Conservation (phyloP, 2,888 invertebrate species). For the Oxycera nigricornis region DNA sequence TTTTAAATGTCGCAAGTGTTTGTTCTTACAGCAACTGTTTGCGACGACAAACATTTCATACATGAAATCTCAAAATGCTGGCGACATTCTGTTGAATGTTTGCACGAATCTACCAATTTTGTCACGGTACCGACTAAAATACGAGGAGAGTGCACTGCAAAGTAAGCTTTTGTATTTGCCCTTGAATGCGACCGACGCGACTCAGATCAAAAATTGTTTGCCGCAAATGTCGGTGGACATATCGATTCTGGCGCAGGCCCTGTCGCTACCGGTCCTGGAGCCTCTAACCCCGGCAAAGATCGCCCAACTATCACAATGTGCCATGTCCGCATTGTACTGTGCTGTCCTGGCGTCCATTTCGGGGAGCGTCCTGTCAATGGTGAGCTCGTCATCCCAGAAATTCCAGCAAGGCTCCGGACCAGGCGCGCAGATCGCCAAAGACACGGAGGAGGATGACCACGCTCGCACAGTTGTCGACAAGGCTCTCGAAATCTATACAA, state of each 20-base stretch:
- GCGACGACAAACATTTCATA: constrained; percentile 78
- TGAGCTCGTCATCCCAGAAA: constrained; percentile 68
- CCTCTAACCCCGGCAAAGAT: constrained; percentile 86
- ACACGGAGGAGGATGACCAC: constrained; percentile 82
- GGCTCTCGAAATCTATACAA: constrained; percentile 83
- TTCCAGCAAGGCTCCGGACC: constrained; percentile 52
- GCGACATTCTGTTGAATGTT: constrained; percentile 80
- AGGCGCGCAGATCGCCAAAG: constrained; percentile 51
- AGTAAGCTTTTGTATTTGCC: constrained; percentile 74
- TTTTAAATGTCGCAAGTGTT: not conserved
- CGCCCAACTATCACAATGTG: constrained; percentile 79
- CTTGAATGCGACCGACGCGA: constrained; percentile 75
- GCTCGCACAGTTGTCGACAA: constrained; percentile 87
- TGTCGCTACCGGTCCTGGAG: constrained; percentile 86
- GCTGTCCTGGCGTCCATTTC: constrained; percentile 76
- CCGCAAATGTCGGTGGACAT: constrained; percentile 85
- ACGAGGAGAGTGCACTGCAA: constrained; percentile 63
- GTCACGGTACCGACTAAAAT: constrained; percentile 65
- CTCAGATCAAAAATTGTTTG: constrained; percentile 72
- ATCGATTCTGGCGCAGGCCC: constrained; percentile 77
- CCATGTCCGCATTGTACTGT: constrained; percentile 83
- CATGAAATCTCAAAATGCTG: constrained; percentile 82
- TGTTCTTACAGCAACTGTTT: constrained; percentile 73
- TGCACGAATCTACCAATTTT: constrained; percentile 77
- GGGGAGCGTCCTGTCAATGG: constrained; percentile 67